Evolutionary conservation across 2,888 invertebrate species (phyloP).

Genomic region (Polyommatus iphigenia): DNA sequence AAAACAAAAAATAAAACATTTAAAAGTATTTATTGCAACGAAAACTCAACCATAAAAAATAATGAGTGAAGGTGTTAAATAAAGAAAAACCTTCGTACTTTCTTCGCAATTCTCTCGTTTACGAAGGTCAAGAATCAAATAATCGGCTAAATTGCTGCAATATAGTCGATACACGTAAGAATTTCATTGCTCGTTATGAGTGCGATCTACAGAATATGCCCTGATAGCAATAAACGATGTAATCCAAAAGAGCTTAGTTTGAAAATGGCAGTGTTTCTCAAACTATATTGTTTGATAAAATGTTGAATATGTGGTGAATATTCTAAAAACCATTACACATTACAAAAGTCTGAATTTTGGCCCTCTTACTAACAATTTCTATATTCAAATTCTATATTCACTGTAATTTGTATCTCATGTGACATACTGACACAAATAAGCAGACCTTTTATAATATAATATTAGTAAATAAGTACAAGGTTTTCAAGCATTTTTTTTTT

Average conservation of each 20-base stretch:
- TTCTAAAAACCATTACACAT: no score
- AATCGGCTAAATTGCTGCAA: neutral
- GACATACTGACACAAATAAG: no score
- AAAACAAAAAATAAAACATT: neutral
- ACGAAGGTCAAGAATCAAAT: neutral
- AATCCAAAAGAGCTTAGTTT: neutral
- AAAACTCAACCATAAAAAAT: no score
- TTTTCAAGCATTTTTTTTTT: neutral
- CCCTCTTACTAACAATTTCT: no score
- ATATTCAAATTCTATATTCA: no score
- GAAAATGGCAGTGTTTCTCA: neutral
- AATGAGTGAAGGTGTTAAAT: no score
- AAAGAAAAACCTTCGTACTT: neutral
- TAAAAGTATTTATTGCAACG: no score
- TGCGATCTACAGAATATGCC: neutral
- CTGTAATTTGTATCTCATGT: no score
- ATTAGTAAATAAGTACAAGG: no score
- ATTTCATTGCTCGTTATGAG: neutral
- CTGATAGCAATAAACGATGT: neutral
- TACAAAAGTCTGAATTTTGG: no score
- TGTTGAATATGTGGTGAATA: neutral
- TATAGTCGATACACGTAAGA: constrained; percentile 7
- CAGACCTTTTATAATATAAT: no score
- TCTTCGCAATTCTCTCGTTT: neutral
- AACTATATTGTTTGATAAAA: neutral